phyloP scores from a whole-genome alignment of 2,113 vertebrate genomes.

The Sisor rabdophorus region DNA sequence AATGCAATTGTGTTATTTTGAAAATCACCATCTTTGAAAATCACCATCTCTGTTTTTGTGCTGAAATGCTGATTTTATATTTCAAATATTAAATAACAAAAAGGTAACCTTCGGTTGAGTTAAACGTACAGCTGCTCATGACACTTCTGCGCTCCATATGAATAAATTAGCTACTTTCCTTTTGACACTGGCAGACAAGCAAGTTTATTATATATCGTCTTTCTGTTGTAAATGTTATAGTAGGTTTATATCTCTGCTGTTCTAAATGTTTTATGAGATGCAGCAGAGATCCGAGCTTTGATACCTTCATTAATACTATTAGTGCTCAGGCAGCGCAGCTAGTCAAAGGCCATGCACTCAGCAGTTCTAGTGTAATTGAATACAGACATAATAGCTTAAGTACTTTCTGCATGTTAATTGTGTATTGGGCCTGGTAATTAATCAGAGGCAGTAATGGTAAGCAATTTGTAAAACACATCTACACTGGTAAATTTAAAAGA shows the following conservation, averaged over 20 bases:
- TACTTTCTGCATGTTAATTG: constrained; percentile 42
- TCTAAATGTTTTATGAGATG: constrained; percentile 33
- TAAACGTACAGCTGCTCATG: neutral
- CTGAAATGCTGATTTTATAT: neutral
- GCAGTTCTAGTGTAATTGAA: constrained; percentile 46
- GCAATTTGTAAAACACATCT: constrained; percentile 18
- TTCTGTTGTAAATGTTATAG: neutral
- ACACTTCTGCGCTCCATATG: neutral
- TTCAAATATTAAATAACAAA: neutral
- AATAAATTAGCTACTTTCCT: neutral
- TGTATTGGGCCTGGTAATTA: constrained; percentile 41
- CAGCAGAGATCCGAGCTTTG: constrained; percentile 22
- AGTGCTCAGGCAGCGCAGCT: constrained; percentile 18
- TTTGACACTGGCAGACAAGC: neutral
- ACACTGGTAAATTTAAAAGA: constrained; percentile 4
- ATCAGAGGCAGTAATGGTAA: constrained; percentile 23
- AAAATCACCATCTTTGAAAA: neutral
- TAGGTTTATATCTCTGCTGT: constrained; percentile 22
- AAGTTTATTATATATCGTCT: neutral
- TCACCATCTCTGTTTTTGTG: too few species aligned
- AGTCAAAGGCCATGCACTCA: constrained; percentile 25
- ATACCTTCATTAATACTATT: constrained; percentile 35
- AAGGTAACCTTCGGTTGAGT: neutral
- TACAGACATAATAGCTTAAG: constrained; percentile 23
- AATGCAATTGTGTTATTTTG: neutral